phyloP scores from a whole-genome alignment of 1,140 invertebrate species.

The Sitophilus oryzae region DNA sequence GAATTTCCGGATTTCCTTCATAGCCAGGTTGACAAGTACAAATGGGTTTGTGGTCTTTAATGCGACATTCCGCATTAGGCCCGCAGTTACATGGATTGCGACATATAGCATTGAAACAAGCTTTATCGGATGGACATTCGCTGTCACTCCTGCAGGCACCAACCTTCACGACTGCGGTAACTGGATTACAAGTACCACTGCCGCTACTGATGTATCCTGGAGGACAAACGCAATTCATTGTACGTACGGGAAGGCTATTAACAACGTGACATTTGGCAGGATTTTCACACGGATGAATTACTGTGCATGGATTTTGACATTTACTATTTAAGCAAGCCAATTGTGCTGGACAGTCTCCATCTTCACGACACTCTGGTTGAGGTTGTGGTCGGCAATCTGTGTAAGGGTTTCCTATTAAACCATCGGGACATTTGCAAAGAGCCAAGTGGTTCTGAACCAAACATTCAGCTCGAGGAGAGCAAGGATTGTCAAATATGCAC shows the following conservation, averaged over 20 bases:
- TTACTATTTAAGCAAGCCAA: conserved; percentile 74
- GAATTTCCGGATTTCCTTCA: conserved; percentile 72
- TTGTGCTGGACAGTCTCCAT: conserved; percentile 72
- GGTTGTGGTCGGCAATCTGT: conserved; percentile 66
- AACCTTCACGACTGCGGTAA: conserved; percentile 56
- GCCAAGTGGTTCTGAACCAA: conserved; percentile 73
- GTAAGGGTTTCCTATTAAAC: conserved; percentile 71
- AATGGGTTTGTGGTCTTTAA: conserved; percentile 75
- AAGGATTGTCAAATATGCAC: conserved; percentile 72
- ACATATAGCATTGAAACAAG: conserved; percentile 75
- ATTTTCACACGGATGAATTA: conserved; percentile 69
- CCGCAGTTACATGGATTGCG: conserved; percentile 77
- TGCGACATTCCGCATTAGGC: conserved; percentile 70
- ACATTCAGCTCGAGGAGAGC: conserved; percentile 72
- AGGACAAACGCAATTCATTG: conserved; percentile 84
- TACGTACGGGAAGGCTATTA: conserved; percentile 72
- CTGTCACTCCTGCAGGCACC: conserved; percentile 67
- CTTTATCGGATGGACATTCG: conserved; percentile 67
- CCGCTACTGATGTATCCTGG: conserved; percentile 80
- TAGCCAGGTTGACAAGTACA: conserved; percentile 76
- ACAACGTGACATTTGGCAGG: conserved; percentile 77
- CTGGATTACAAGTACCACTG: conserved; percentile 69
- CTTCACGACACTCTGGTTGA: conserved; percentile 70
- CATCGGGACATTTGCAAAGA: conserved; percentile 71
- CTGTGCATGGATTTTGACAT: conserved; percentile 77